Evolutionary conservation across 92 coral and sea anemone genomes (phyloP).

Genomic region (Epizoanthus rinbou): DNA sequence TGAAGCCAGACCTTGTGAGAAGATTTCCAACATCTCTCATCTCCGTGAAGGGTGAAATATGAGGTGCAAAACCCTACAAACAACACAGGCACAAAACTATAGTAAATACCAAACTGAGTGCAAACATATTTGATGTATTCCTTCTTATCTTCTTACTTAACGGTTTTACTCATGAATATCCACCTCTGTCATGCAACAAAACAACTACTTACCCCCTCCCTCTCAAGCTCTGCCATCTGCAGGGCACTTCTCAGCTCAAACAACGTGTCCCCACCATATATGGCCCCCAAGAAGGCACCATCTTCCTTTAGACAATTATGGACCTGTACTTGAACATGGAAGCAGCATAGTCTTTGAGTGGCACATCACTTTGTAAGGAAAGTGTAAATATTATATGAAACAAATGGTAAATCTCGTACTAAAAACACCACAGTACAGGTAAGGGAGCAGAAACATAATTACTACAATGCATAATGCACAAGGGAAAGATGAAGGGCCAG

Average conservation of each 20-base stretch:
- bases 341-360: background rate
- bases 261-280: conserved; percentile 95
- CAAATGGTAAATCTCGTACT: no score
- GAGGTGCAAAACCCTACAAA: conserved; percentile 92
- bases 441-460: no score
- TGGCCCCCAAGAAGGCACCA: conserved; percentile 89
- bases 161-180: background rate
- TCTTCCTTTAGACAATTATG: conserved; percentile 80
- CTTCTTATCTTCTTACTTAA: no score
- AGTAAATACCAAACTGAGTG: background rate
- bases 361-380: no score
- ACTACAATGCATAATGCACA: no score
- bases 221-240: conserved; percentile 93
- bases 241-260: conserved; percentile 92
- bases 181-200: background rate
- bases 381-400: no score
- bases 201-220: conserved; percentile 73
- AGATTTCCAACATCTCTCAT: conserved; percentile 92
- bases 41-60: conserved; percentile 96
- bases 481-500: no score
- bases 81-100: conserved; percentile 3
- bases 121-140: background rate
- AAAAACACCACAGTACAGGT: no score
- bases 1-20: conserved; percentile 88
- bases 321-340: conserved; percentile 32